phyloP scores from a whole-genome alignment of 1,140 invertebrate species.

The Micrasema longulum region DNA sequence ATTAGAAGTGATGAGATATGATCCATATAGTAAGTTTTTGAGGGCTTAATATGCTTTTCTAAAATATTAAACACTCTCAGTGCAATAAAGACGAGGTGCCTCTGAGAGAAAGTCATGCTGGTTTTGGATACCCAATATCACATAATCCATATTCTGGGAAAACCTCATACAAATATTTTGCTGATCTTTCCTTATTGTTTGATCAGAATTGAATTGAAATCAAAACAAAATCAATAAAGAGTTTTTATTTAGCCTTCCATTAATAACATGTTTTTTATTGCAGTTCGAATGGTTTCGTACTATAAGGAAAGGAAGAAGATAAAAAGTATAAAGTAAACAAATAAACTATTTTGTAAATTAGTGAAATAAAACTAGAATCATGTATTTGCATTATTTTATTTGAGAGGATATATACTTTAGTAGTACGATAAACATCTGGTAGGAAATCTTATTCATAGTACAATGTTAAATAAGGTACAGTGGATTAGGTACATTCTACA shows the following conservation, averaged over 20 bases:
- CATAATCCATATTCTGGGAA: too few species aligned
- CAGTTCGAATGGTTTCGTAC: slow-evolving; percentile 57
- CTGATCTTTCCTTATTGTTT: too few species aligned
- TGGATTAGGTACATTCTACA: slow-evolving; percentile 17
- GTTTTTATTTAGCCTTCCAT: too few species aligned
- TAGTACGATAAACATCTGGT: slow-evolving; percentile 21
- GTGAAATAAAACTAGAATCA: slow-evolving; percentile 24
- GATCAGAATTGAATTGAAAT: too few species aligned
- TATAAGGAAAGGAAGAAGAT: slow-evolving; percentile 78
- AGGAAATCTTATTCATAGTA: slow-evolving; percentile 43
- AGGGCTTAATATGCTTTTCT: too few species aligned
- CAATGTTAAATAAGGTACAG: slow-evolving; percentile 38
- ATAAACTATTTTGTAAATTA: slow-evolving; percentile 14
- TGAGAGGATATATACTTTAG: not conserved
- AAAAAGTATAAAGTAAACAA: slow-evolving; percentile 65
- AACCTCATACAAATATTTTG: too few species aligned
- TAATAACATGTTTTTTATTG: too few species aligned
- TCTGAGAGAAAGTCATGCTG: too few species aligned
- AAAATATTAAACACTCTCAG: too few species aligned
- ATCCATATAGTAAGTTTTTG: slow-evolving; percentile 81
- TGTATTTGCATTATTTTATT: slow-evolving; percentile 37
- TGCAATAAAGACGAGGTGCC: too few species aligned
- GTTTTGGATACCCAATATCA: too few species aligned
- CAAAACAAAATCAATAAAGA: too few species aligned
- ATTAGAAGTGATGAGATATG: slow-evolving; percentile 78